Base-by-base conservation (phyloP, 2,888 invertebrate genomes). In the Lagria hirta region DNA sequence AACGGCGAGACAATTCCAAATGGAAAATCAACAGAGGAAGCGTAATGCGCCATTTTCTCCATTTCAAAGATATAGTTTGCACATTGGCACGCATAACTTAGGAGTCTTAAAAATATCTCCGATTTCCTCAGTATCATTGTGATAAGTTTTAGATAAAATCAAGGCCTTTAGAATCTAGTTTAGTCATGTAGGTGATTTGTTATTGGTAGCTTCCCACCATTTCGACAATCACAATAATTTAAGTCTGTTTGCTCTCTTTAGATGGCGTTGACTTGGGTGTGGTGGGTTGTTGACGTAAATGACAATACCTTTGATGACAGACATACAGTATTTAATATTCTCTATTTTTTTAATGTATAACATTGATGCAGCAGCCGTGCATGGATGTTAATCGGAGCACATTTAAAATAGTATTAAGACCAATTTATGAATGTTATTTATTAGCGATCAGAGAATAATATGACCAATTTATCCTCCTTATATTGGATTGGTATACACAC, bases 61-160 rank as follows among this genome's bases (percentile, higher is more conserved):
- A n/a, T n/a, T n/a, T 34, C 24, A 29, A n/a, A n/a, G n/a, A n/a
- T n/a, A n/a, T n/a, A n/a, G n/a, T n/a, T n/a, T 30, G 29, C 29
- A 22, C 24, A 13, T n/a, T 8, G 28, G 34, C 28, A 43, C 32
- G 36, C 30, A 8, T 23, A 41, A 37, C 37, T 43, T 37, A 33
- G 36, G 26, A 43, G 20, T 43, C 16, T 23, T 23, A n/a, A n/a
- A n/a, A 8, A 14, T 27, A 32, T 40, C 29, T 34, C 34, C 27
- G 15, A 23, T 42, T 54, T 51, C 45, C 54, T 51, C 51, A 51
- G 49, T 42, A 34, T 32, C 37, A 51, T 51, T 54, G 54, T 54
- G 54, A 54, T 54, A 44, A 38, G 40, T 48, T 46, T 46, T n/a
- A n/a, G n/a, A n/a, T n/a, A 43, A 23, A 29, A 34, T 42, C 34